Conservation (phyloP, 2,113 vertebrate genomes). For the Pampusana beccarii region DNA sequence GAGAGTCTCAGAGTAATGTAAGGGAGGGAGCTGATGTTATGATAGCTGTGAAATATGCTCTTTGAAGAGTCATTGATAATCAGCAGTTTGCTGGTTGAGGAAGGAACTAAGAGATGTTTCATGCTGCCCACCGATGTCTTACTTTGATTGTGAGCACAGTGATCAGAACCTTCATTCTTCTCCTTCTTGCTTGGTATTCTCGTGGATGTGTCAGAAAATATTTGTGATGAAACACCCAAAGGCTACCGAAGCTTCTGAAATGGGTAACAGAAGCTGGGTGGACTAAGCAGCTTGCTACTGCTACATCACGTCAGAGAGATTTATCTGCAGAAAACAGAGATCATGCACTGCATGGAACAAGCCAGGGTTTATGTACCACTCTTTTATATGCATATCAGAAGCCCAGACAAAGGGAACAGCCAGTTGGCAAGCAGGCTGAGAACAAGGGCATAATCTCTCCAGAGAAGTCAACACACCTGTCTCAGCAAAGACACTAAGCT, state of each 20-base stretch:
- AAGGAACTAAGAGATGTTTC: not conserved
- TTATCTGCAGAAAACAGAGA: conserved; percentile 12
- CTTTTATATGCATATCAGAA: not conserved
- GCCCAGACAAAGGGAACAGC: not conserved
- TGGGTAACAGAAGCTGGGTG: not conserved
- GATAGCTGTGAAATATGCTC: not conserved
- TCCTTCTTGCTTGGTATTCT: not conserved
- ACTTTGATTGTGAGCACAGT: not conserved
- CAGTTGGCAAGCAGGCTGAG: not conserved
- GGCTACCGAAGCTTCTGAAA: not conserved
- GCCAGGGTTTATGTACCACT: not conserved
- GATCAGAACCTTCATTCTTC: not conserved
- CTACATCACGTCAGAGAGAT: not conserved
- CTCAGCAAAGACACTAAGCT: not conserved
- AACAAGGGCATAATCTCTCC: not conserved
- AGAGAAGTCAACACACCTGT: not conserved
- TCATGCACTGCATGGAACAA: not conserved
- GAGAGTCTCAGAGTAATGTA: not conserved
- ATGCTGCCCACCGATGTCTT: not conserved
- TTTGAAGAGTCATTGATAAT: not conserved
- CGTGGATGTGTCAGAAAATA: not conserved
- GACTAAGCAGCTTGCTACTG: not conserved
- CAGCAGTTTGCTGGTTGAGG: not conserved
- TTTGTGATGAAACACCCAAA: not conserved
- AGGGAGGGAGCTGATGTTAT: not conserved